These are phyloP conservation scores for Liodrosophila aerea DNA, from an alignment of 2,888 invertebrate genomes.

Conservation along the genomic window DNA sequence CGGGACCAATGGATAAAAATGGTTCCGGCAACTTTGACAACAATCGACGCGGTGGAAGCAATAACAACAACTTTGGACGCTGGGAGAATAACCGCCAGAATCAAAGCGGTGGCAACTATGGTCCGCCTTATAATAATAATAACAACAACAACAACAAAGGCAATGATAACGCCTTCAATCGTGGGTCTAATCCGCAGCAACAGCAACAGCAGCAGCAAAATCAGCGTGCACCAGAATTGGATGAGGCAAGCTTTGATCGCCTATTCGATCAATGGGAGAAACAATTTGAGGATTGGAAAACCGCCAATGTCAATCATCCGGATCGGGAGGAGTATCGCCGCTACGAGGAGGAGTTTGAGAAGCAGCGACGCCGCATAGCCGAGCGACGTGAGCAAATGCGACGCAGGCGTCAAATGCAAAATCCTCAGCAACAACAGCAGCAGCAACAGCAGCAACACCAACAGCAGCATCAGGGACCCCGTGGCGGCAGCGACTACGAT, in stretches of 20 bases:
- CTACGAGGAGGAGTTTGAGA: conserved; percentile 94
- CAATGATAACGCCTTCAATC: conserved; percentile 24
- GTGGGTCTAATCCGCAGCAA: conserved; percentile 87
- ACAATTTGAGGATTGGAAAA: conserved; percentile 95
- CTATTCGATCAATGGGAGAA: conserved; percentile 96
- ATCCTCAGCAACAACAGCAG: conserved; percentile 7
- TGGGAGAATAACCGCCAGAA: conserved; percentile 30
- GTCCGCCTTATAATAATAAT: too few species aligned
- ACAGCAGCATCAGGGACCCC: conserved; percentile 1
- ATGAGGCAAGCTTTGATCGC: conserved; percentile 93
- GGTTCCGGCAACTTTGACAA: conserved; percentile 22
- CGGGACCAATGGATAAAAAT: conserved; percentile 25
- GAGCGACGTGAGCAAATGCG: conserved; percentile 93
- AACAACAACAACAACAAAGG: conserved; percentile 13
- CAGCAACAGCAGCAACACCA: conserved; percentile 5
- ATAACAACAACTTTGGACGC: conserved; percentile 30
- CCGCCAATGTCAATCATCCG: conserved; percentile 94
- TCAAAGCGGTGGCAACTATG: too few species aligned
- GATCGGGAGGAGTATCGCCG: conserved; percentile 92
- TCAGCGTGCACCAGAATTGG: conserved; percentile 85
- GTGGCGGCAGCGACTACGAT: too few species aligned
- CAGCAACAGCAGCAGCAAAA: conserved; percentile 89
- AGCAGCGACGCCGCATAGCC: conserved; percentile 90
- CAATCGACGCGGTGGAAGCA: conserved; percentile 16
- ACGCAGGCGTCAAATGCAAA: conserved; percentile 82